Percentiles rank a stretch among this genome's conserved stretches.
phyloP scores from a whole-genome alignment of 2,888 invertebrate species.

The Lasioglossum pauxillum region DNA sequence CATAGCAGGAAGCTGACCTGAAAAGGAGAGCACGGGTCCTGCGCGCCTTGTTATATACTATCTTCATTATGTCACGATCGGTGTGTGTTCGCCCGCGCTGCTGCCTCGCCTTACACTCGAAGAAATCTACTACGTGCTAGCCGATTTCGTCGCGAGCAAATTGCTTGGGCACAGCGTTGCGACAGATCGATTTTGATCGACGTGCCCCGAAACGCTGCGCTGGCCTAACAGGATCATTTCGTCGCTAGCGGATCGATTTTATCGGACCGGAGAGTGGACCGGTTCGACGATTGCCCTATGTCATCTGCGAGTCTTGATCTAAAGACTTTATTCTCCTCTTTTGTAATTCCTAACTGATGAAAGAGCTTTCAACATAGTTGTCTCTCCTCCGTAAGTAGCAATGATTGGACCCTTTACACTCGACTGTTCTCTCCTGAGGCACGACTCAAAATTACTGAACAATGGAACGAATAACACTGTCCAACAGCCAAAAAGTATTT shows the following conservation, averaged over 20 bases:
- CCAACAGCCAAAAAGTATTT: no score
- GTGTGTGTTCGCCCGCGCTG: conserved; percentile 1
- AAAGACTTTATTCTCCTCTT: neutral
- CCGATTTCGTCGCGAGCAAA: conserved; percentile 49
- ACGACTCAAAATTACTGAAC: no score
- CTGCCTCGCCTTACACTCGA: neutral
- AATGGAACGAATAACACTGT: no score
- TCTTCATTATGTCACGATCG: conserved; percentile 61
- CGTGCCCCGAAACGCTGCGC: conserved; percentile 29
- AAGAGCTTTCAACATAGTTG: neutral
- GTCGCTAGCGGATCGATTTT: neutral
- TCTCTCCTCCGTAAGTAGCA: neutral
- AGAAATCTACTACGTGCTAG: neutral
- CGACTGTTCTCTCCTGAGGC: no score
- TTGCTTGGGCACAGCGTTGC: conserved; percentile 30
- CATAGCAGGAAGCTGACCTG: conserved; percentile 62
- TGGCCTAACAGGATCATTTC: neutral
- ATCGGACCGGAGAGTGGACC: neutral
- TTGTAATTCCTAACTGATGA: neutral
- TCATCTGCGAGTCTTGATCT: neutral
- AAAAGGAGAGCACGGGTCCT: conserved; percentile 42
- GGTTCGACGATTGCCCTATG: neutral
- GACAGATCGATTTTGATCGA: conserved; percentile 47
- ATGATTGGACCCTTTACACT: no score
- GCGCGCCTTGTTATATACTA: conserved; percentile 45